Percentiles rank a stretch among this genome's conserved stretches.
Evolutionary conservation across 2,797 vertebrate species (phyloP).

Genomic region (Dromococcyx pavoninus): DNA sequence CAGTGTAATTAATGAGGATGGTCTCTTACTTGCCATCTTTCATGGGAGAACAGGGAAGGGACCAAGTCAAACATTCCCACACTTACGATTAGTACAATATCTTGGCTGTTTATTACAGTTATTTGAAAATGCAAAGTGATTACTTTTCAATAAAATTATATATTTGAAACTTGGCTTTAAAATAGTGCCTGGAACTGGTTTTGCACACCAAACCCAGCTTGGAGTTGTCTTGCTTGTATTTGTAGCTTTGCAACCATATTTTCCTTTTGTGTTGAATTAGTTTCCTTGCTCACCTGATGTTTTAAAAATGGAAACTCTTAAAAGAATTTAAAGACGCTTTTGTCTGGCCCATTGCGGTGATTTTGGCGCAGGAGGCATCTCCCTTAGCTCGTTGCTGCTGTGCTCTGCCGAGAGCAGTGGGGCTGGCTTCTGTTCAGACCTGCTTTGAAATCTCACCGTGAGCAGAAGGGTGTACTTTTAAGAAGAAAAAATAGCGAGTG

Average conservation of each 20-base stretch:
- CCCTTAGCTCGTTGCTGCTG: not conserved
- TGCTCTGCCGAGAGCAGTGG: rapidly evolving
- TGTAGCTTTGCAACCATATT: not conserved
- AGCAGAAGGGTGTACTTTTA: not conserved
- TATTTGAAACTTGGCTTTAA: not conserved
- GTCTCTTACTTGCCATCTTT: not conserved
- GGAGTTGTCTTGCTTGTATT: not conserved
- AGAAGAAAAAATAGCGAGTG: not conserved
- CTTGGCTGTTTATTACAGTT: not conserved
- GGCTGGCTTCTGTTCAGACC: not conserved
- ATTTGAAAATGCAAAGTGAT: not conserved
- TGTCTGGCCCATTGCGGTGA: not conserved
- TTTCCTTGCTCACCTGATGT: not conserved
- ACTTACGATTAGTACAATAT: not conserved
- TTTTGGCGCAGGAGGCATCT: rapidly evolving
- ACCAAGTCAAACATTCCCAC: not conserved
- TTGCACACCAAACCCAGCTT: not conserved
- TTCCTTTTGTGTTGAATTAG: not conserved
- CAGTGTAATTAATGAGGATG: constrained; percentile 41
- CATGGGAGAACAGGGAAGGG: not conserved
- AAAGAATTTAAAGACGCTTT: not conserved
- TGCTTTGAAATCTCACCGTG: not conserved
- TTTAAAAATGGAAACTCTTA: not conserved
- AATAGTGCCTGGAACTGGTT: not conserved
- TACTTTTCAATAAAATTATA: not conserved